Conservation (phyloP, 2,797 vertebrate genomes). For the Sebastes glaucus region DNA sequence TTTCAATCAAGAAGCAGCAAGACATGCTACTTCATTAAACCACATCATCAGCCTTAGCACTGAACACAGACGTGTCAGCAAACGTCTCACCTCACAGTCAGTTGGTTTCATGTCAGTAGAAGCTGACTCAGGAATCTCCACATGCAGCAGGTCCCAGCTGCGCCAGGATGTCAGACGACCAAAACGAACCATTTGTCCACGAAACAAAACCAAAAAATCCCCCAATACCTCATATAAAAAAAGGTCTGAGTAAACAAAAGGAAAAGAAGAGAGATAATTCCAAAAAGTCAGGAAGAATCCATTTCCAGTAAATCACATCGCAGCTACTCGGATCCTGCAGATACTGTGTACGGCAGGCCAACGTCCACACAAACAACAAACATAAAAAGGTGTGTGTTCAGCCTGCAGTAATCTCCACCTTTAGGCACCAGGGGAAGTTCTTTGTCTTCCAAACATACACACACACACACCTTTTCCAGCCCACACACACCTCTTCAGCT, state of each 20-base stretch:
- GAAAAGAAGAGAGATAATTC: not conserved
- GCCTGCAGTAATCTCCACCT: constrained; percentile 43
- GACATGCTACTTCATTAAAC: not conserved
- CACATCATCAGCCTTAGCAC: not conserved
- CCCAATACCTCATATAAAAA: not conserved
- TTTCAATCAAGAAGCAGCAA: not conserved
- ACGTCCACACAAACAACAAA: constrained; percentile 36
- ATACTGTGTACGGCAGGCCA: constrained; percentile 28
- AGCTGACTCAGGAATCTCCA: constrained; percentile 60
- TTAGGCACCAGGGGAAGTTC: constrained; percentile 26
- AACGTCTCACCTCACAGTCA: constrained; percentile 73
- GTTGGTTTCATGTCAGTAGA: not conserved
- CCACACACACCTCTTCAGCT: constrained; percentile 1
- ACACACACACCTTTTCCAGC: constrained; percentile 6
- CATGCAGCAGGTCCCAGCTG: constrained; percentile 83
- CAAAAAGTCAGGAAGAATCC: constrained; percentile 23
- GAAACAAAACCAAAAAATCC: not conserved
- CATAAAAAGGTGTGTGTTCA: constrained; percentile 44
- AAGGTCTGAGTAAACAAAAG: not conserved
- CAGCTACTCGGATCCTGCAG: constrained; percentile 17
- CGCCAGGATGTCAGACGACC: constrained; percentile 77
- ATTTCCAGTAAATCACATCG: constrained; percentile 12
- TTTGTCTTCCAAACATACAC: constrained; percentile 33
- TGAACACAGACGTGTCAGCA: not conserved
- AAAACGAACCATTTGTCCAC: constrained; percentile 76